Evolutionary conservation across 1,140 invertebrate genomes (phyloP).

Genomic region (Sitobion miscanthi): DNA sequence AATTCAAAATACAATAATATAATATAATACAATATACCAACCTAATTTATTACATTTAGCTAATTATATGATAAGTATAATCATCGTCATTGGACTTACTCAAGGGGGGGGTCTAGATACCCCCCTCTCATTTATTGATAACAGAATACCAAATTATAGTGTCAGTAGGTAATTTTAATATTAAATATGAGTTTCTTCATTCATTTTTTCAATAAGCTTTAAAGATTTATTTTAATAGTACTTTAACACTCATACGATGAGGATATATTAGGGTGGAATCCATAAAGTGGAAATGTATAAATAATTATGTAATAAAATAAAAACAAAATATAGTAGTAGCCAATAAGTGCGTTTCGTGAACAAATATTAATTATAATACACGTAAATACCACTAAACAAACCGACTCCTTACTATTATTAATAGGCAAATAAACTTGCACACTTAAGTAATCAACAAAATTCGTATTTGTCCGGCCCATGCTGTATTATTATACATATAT

Average conservation of each 20-base stretch:
- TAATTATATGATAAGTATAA: neutral
- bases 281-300: no score
- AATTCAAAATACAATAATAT: no score
- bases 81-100: neutral
- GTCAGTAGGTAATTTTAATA: neutral
- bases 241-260: neutral
- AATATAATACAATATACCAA: no score
- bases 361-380: neutral
- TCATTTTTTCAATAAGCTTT: neutral
- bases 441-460: neutral
- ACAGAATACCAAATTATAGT: neutral
- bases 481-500: neutral
- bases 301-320: no score
- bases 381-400: neutral
- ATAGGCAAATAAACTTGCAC: neutral
- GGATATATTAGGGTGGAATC: no score
- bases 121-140: neutral
- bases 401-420: neutral
- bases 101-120: no score
- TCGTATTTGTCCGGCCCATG: neutral
- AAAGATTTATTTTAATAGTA: neutral
- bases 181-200: neutral
- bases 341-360: no score
- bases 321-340: no score
- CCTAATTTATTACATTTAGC: no score